phyloP scores from a whole-genome alignment of 2,888 invertebrate genomes.

The Drosophila peninsularis region DNA sequence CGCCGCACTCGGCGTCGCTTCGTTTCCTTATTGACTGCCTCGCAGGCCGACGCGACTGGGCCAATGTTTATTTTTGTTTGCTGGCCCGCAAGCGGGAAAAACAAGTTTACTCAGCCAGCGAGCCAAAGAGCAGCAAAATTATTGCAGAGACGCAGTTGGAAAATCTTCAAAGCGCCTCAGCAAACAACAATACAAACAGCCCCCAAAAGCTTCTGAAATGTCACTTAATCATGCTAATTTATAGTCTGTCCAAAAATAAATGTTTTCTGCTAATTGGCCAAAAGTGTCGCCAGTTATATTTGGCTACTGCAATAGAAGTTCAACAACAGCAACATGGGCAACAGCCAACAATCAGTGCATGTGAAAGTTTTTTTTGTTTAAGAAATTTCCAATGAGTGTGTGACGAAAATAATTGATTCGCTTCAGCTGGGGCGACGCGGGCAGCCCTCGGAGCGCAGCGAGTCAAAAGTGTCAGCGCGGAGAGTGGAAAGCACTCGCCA shows the following conservation, averaged over 20 bases:
- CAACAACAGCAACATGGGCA: conserved; percentile 30
- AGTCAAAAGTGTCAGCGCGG: conserved; percentile 38
- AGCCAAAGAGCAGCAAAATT: conserved; percentile 50
- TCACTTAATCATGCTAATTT: conserved; percentile 39
- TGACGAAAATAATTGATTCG: conserved; percentile 68
- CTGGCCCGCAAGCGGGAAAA: conserved; percentile 64
- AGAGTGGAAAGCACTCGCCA: conserved; percentile 44
- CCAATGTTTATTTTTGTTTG: conserved; percentile 70
- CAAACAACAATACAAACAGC: conserved; percentile 26
- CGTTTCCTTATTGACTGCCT: conserved; percentile 65
- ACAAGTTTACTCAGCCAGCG: conserved; percentile 66
- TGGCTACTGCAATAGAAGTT: conserved; percentile 40
- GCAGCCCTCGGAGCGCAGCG: conserved; percentile 21
- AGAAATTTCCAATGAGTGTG: conserved; percentile 44
- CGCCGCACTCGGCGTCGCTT: conserved; percentile 32
- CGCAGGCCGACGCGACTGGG: conserved; percentile 39
- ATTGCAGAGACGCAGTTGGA: not conserved
- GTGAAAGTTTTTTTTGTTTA: conserved; percentile 62
- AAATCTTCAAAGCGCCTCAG: conserved; percentile 49
- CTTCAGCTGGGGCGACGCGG: conserved; percentile 14
- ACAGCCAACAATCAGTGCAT: conserved; percentile 40
- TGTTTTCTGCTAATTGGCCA: conserved; percentile 48
- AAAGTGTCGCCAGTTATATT: conserved; percentile 24
- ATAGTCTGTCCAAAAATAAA: conserved; percentile 18
- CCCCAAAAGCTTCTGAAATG: conserved; percentile 10